Conservation (phyloP, 2,888 invertebrate species). For the Leptogaster cylindrica region DNA sequence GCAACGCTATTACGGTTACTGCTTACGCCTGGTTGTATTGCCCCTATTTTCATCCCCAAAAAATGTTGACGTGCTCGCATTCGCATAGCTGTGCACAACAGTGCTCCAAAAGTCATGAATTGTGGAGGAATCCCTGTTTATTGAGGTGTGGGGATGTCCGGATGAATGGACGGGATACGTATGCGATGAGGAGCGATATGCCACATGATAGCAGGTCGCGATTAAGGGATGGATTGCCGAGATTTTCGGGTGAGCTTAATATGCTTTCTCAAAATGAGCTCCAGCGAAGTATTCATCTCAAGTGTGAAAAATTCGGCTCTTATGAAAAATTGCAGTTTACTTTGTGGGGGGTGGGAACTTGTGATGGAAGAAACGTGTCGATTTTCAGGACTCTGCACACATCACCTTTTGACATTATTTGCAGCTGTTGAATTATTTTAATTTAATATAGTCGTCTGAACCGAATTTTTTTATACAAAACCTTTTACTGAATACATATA, state of each 20-base stretch:
- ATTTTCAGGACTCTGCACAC: conserved; percentile 3
- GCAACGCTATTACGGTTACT: background rate
- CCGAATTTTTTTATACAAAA: no score
- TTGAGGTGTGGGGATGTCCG: background rate
- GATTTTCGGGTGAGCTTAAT: conserved; percentile 24
- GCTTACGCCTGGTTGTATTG: background rate
- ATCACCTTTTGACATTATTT: background rate
- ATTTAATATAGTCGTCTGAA: no score
- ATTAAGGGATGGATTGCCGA: conserved; percentile 16
- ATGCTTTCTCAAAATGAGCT: background rate
- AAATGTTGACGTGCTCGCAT: conserved; percentile 9
- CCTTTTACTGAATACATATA: no score
- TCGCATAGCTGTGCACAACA: background rate
- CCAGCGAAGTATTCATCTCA: conserved; percentile 7
- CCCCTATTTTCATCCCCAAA: conserved; percentile 7
- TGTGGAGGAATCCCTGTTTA: background rate
- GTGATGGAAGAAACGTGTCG: conserved; percentile 33
- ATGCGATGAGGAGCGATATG: conserved; percentile 10
- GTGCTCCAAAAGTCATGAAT: background rate
- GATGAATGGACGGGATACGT: conserved; percentile 11
- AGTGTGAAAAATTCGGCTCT: conserved; percentile 37
- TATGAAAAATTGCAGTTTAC: conserved; percentile 4
- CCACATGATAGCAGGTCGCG: background rate
- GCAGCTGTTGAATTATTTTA: conserved; percentile 16
- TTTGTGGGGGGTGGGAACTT: background rate